These are phyloP conservation scores for Heteromurus nitidus DNA, from an alignment of 2,888 invertebrate species.

Conservation along the genomic window DNA sequence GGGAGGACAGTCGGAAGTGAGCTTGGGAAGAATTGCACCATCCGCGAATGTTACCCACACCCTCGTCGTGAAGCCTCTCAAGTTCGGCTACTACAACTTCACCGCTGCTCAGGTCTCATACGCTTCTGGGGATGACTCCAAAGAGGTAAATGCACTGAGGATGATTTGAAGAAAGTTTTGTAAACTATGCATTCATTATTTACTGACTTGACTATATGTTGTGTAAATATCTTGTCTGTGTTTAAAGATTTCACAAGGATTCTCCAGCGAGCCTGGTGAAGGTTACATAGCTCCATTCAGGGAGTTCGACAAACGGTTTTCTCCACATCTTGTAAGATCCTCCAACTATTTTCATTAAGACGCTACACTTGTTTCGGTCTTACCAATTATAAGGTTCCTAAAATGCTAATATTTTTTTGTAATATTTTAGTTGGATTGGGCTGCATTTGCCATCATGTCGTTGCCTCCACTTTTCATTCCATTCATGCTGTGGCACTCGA, in stretches of 20 bases:
- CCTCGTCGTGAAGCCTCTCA: constrained; percentile 91
- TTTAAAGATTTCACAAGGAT: constrained; percentile 70
- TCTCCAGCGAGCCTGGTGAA: constrained; percentile 94
- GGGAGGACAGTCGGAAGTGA: constrained; percentile 88
- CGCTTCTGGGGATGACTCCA: constrained; percentile 87
- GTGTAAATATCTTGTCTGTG: not conserved
- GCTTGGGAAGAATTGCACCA: constrained; percentile 92
- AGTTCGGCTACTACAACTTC: constrained; percentile 97
- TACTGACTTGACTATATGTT: constrained; percentile 2
- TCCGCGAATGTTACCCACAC: constrained; percentile 95
- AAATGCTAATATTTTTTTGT: not conserved
- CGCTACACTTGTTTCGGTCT: not conserved
- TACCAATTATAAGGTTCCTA: not conserved
- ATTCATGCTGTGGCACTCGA: constrained; percentile 94
- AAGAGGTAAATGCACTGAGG: constrained; percentile 78
- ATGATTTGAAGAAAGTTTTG: constrained; percentile 3
- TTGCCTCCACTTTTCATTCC: constrained; percentile 95
- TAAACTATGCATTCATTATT: constrained; percentile 17
- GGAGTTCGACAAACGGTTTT: constrained; percentile 97
- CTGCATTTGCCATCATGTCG: constrained; percentile 97
- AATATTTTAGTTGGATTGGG: constrained; percentile 87
- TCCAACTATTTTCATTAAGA: constrained; percentile 2
- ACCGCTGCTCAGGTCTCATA: constrained; percentile 95
- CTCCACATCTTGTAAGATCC: constrained; percentile 88
- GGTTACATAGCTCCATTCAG: constrained; percentile 93